Evolutionary conservation across 2,113 vertebrate species (phyloP).

Genomic region (Urocynchramus pylzowi): DNA sequence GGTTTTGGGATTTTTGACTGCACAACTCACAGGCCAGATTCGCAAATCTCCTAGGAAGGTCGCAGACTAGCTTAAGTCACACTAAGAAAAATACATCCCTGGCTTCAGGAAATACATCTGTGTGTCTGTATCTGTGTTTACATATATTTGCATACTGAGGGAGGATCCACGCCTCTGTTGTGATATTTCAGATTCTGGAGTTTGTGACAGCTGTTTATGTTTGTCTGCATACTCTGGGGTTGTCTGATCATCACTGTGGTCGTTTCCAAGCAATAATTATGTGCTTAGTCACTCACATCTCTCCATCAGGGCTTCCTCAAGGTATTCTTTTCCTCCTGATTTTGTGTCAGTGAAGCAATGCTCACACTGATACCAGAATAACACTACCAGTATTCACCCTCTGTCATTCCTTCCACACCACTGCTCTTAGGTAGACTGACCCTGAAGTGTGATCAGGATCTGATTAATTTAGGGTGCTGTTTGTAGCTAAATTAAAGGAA

Average conservation of each 20-base stretch:
- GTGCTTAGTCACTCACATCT: not conserved
- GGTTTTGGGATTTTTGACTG: not conserved
- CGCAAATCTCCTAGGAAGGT: accelerated
- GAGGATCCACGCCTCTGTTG: not conserved
- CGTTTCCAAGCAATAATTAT: not conserved
- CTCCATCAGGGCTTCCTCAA: not conserved
- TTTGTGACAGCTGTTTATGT: not conserved
- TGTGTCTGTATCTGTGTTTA: not conserved
- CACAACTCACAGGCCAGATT: not conserved
- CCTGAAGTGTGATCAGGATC: not conserved
- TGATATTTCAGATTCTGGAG: not conserved
- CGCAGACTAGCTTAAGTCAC: not conserved
- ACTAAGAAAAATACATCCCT: not conserved
- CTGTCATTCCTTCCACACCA: not conserved
- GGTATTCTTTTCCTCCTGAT: not conserved
- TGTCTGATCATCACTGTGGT: not conserved
- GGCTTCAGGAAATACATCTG: not conserved
- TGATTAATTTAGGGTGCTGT: not conserved
- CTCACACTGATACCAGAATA: not conserved
- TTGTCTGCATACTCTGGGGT: not conserved
- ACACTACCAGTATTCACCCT: not conserved
- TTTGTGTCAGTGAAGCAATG: not conserved
- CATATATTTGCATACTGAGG: not conserved
- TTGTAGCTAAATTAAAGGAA: not conserved
- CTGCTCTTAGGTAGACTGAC: not conserved